These are phyloP conservation scores for Tetrapedia diversipes DNA, from an alignment of 2,888 invertebrate genomes.

Conservation along the genomic window DNA sequence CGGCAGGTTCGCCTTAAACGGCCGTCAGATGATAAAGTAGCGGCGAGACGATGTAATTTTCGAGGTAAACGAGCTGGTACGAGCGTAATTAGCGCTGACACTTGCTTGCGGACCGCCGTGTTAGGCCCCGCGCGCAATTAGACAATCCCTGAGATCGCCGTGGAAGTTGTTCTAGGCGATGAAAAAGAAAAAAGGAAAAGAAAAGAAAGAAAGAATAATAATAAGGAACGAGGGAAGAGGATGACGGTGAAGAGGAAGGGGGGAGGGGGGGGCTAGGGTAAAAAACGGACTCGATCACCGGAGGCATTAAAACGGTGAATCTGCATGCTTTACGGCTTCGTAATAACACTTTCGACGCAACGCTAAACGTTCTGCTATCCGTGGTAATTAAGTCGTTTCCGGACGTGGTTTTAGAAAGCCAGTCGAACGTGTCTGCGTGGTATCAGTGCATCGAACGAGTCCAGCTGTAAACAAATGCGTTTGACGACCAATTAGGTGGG, in stretches of 20 bases:
- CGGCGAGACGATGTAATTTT: conserved; percentile 24
- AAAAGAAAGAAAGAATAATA: too few relatives aligned
- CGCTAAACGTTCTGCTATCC: conserved; percentile 19
- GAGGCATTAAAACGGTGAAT: conserved; percentile 33
- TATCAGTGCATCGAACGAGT: too few relatives aligned
- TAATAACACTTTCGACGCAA: conserved; percentile 29
- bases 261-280: too few relatives aligned
- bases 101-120: conserved; percentile 15
- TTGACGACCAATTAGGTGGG: too few relatives aligned
- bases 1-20: conserved; percentile 22
- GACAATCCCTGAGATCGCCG: conserved; percentile 11
- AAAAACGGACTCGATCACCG: conserved; percentile 9
- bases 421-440: conserved; percentile 26
- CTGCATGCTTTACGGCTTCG: conserved; percentile 15
- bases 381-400: conserved; percentile 51
- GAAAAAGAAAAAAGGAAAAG: neutral
- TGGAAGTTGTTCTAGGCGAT: neutral
- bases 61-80: conserved; percentile 35
- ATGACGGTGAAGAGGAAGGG: too few relatives aligned
- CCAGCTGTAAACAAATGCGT: too few relatives aligned
- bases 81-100: conserved; percentile 35
- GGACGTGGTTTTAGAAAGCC: conserved; percentile 29
- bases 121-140: conserved; percentile 36
- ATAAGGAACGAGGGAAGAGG: too few relatives aligned
- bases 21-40: conserved; percentile 33